Evolutionary conservation across 1,140 invertebrate genomes (phyloP).

Genomic region (Ceratina japonica): DNA sequence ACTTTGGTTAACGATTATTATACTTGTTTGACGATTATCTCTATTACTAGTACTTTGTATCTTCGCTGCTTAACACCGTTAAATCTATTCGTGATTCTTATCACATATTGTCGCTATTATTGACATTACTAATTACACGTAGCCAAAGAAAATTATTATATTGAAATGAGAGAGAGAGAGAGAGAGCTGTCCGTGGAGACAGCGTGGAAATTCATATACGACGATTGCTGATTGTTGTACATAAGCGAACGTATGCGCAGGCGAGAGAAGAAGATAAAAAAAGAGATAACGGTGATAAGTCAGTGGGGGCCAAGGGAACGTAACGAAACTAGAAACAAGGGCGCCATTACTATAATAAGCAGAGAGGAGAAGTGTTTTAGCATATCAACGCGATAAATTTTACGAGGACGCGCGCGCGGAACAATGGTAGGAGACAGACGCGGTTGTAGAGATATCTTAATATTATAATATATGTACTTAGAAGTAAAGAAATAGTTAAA

Average conservation of each 20-base stretch:
- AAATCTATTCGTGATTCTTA: conserved; percentile 8
- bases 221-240: neutral
- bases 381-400: conserved; percentile 78
- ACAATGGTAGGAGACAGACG: conserved; percentile 56
- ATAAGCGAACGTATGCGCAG: neutral
- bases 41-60: neutral
- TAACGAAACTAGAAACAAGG: conserved; percentile 1
- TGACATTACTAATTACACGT: neutral
- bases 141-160: too few species aligned
- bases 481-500: conserved; percentile 16
- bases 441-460: conserved; percentile 61
- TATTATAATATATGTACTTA: conserved; percentile 59
- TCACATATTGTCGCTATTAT: conserved; percentile 32
- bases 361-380: conserved; percentile 70
- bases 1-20: conserved; percentile 31
- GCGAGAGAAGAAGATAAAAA: neutral
- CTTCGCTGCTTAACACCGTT: neutral
- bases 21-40: conserved; percentile 20
- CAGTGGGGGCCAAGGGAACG: conserved; percentile 21
- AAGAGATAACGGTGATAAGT: neutral
- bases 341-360: conserved; percentile 61
- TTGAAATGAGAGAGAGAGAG: too few species aligned
- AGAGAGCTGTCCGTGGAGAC: too few species aligned
- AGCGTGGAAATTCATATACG: too few species aligned
- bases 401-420: conserved; percentile 67